Evolutionary conservation across 2,113 vertebrate genomes (phyloP), one percentile per base, ranked within the genome.

Genomic region (Boleophthalmus pectinirostris): DNA sequence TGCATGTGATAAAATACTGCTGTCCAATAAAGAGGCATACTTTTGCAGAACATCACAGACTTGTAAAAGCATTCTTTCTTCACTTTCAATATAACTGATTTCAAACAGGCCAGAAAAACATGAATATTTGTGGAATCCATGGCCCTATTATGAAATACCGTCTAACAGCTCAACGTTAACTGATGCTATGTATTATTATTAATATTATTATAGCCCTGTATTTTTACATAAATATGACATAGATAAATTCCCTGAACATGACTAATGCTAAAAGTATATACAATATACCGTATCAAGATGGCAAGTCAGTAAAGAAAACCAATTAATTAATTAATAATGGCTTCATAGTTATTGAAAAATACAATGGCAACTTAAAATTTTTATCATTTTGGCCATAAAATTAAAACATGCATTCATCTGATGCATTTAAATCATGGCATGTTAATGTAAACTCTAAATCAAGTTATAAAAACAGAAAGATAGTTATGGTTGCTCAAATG

Each of bases 1-100:
- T 54, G 35, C 35, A 68, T 68, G 33, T 71, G 21, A 49, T 66
- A 10, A 18, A 74, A 13, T 47, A 29, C 29, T 20, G 56, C 24
- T 74, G 54, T 60, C 9, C 35, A 29, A 65, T 64, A 67, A 70
- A 53, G 58, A 45, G 0, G 29, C 7, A 61, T 60, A 58, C 0
- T 33, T 74, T 70, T 57, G 1, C 49, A 25, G 54, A n/a, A 6
- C 49, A 43, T 14, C n/a, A 43, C 38, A 54, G 13, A 57, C 16
- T 71, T 68, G 60, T 54, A 5, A 29, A 61, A 43, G 14, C n/a
- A 43, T n/a, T 15, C 7, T 47, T 21, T 45, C 64, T 38, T 21
- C 24, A 66, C 9, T 38, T 0, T n/a, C 5, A 24, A 23, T 7
- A 45, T 46, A 24, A 12, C 13, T 47, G n/a, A 66, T 46, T 66